A percentile compares a stretch with the other conserved stretches of the same genome.
phyloP scores from a whole-genome alignment of 2,113 vertebrate species.

The Chinchilla lanigera region DNA sequence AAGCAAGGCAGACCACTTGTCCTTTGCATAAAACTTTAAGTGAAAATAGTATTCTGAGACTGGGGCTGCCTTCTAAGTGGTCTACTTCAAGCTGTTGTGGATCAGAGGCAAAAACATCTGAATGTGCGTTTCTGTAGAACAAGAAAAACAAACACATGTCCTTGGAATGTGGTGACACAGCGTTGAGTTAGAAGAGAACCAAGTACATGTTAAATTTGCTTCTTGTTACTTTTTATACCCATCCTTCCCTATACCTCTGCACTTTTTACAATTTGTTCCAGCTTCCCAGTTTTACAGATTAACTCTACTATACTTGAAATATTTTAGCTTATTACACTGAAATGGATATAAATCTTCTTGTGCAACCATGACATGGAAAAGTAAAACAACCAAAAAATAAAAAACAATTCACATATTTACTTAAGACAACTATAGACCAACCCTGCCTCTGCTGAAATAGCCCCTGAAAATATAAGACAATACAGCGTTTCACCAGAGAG shows the following conservation, averaged over 20 bases:
- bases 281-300: constrained; percentile 22
- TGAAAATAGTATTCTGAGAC: neutral
- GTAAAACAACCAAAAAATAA: neutral
- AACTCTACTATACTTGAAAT: neutral
- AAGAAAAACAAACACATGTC: neutral
- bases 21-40: neutral
- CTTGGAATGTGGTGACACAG: neutral
- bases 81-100: neutral
- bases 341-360: neutral
- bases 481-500: neutral
- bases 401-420: neutral
- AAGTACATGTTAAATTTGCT: neutral
- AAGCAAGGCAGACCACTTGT: neutral
- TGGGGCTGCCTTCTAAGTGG: neutral
- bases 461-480: neutral
- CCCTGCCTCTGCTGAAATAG: neutral
- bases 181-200: neutral
- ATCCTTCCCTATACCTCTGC: neutral
- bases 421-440: neutral
- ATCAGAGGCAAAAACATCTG: neutral
- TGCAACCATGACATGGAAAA: constrained; percentile 28
- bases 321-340: constrained; percentile 3
- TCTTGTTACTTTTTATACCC: neutral
- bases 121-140: neutral
- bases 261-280: neutral